Percentiles rank a stretch among this genome's conserved stretches.
Conservation (phyloP, 2,113 vertebrate species). For the Labeo rohita region DNA sequence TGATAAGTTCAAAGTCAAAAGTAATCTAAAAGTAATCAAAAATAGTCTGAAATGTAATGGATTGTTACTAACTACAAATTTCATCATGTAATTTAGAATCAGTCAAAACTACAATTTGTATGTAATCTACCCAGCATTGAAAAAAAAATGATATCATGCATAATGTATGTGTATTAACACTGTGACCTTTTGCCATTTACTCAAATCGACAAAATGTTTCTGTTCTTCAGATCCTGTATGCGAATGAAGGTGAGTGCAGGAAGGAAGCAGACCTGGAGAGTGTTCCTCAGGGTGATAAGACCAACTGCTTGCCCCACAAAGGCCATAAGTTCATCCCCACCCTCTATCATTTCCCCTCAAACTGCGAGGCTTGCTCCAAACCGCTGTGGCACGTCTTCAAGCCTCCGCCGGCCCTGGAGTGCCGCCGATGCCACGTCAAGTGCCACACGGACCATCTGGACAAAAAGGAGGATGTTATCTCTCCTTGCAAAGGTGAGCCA, state of each 20-base stretch:
- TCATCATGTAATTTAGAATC: too few relatives aligned
- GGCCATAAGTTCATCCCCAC: constrained; percentile 99
- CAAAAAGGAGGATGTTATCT: constrained; percentile 97
- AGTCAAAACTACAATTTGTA: too few relatives aligned
- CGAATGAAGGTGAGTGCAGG: constrained; percentile 97
- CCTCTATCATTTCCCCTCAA: constrained; percentile 96
- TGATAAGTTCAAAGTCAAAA: too few relatives aligned
- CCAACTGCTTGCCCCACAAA: constrained; percentile 95
- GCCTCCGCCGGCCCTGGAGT: constrained; percentile 94
- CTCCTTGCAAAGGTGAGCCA: constrained; percentile 95
- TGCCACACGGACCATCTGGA: constrained; percentile 99
- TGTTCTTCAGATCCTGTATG: constrained; percentile 89
- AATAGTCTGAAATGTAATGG: too few relatives aligned
- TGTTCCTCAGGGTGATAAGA: constrained; percentile 89
- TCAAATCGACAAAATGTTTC: too few relatives aligned
- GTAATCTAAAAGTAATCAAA: too few relatives aligned
- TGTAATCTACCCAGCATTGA: too few relatives aligned
- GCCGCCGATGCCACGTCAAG: constrained; percentile 96
- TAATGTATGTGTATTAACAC: too few relatives aligned
- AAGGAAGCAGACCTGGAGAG: constrained; percentile 91
- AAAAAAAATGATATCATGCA: too few relatives aligned
- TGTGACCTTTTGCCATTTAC: too few relatives aligned
- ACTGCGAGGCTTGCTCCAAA: constrained; percentile 98
- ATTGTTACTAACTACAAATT: too few relatives aligned
- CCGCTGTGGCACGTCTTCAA: constrained; percentile 99